phyloP scores from a whole-genome alignment of 2,797 vertebrate species.

The Rhinella marina region DNA sequence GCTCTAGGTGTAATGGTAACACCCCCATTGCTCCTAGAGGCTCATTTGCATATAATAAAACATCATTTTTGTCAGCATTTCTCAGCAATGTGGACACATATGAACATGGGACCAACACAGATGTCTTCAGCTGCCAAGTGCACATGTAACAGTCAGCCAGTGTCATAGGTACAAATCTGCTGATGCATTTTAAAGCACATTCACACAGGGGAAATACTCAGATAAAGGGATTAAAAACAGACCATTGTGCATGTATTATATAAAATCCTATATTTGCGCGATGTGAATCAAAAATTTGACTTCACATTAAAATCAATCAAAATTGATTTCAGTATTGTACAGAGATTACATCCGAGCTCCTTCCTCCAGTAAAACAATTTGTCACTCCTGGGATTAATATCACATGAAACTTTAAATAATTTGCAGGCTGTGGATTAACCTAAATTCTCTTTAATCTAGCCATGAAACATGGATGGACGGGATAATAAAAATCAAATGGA shows the following conservation, averaged over 20 bases:
- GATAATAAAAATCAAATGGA: conserved; percentile 70
- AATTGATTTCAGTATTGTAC: not conserved
- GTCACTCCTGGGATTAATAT: conserved; percentile 37
- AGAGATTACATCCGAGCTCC: not conserved
- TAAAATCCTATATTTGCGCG: not conserved
- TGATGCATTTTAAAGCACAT: no score
- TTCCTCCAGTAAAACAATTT: conserved; percentile 15
- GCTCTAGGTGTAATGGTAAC: no score
- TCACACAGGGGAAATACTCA: not conserved
- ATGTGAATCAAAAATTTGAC: not conserved
- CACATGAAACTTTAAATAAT: conserved; percentile 48
- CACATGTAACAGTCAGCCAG: no score
- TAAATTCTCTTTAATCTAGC: conserved; percentile 57
- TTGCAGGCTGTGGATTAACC: conserved; percentile 39
- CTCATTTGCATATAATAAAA: no score
- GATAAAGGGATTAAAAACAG: not conserved
- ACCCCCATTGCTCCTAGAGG: no score
- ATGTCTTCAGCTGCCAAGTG: no score
- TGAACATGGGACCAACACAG: no score
- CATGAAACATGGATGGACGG: conserved; percentile 59
- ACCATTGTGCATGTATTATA: not conserved
- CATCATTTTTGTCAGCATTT: no score
- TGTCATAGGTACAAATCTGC: no score
- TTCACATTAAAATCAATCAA: not conserved
- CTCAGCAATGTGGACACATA: no score